phyloP scores from a whole-genome alignment of 2,113 vertebrate species.

The Lichenostomus cassidix region DNA sequence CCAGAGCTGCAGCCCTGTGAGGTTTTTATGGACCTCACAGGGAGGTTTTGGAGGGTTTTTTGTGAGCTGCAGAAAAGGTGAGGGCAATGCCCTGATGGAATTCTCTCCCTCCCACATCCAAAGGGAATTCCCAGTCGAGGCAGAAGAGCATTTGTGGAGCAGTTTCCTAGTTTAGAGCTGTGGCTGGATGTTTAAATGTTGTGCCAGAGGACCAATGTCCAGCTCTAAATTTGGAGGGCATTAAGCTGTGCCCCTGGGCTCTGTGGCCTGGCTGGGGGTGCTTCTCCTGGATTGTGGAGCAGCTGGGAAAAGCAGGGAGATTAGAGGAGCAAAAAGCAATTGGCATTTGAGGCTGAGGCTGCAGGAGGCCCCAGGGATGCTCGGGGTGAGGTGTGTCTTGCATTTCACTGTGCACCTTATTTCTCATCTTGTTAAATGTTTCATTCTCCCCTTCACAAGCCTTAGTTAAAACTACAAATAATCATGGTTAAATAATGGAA shows the following conservation, averaged over 20 bases:
- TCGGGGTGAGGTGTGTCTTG: not conserved
- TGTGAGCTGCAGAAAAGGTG: not conserved
- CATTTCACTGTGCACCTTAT: not conserved
- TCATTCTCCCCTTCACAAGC: not conserved
- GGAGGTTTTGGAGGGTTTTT: too few species aligned
- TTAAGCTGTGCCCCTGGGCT: not conserved
- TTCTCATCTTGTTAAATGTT: not conserved
- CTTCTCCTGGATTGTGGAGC: not conserved
- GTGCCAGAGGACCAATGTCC: not conserved
- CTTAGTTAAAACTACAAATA: not conserved
- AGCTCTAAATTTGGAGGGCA: slow-evolving; percentile 11
- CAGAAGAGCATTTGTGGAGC: not conserved
- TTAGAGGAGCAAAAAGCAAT: not conserved
- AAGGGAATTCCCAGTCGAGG: not conserved
- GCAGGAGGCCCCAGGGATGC: not conserved
- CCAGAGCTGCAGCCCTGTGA: not conserved
- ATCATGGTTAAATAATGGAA: not conserved
- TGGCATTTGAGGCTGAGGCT: not conserved
- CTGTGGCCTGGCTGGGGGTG: not conserved
- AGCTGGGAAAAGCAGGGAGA: not conserved
- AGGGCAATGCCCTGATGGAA: not conserved
- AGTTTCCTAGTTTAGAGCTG: not conserved
- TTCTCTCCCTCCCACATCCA: not conserved
- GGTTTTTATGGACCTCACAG: not conserved
- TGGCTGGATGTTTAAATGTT: not conserved